Evolutionary conservation across 2,113 vertebrate species (phyloP).

Genomic region (Seriola aureovittata): DNA sequence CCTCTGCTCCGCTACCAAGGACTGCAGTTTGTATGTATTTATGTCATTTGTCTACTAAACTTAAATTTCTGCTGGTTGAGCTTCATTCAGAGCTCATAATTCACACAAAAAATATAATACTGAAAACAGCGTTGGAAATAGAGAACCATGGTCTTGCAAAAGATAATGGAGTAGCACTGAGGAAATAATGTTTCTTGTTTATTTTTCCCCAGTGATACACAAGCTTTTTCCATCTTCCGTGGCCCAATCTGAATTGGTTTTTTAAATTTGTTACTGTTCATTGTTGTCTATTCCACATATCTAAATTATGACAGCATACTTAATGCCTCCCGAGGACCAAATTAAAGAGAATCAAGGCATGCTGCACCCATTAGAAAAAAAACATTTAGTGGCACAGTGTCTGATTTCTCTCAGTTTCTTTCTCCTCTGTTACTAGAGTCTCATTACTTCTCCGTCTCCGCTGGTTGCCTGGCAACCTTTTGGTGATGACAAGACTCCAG

Average conservation of each 20-base stretch:
- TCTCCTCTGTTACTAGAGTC: background rate
- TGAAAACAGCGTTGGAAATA: background rate
- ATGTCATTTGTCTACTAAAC: background rate
- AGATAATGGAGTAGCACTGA: background rate
- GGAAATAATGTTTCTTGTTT: background rate
- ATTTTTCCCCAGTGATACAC: background rate
- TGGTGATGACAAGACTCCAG: background rate
- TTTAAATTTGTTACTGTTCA: background rate
- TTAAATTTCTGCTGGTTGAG: background rate
- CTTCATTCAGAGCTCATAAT: background rate
- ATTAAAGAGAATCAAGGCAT: conserved; percentile 10
- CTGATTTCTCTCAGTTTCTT: background rate
- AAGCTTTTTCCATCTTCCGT: background rate
- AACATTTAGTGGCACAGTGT: no score
- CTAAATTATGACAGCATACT: background rate
- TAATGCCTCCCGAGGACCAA: background rate
- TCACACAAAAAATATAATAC: background rate
- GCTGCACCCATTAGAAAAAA: background rate
- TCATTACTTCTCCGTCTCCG: conserved; percentile 3
- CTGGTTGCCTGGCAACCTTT: conserved; percentile 5
- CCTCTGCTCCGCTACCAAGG: conserved; percentile 93
- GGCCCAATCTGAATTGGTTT: background rate
- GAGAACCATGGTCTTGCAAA: background rate
- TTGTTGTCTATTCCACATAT: background rate
- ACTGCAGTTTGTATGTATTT: conserved; percentile 92